Conservation (phyloP, 2,113 vertebrate species). For the Anolis sagrei region DNA sequence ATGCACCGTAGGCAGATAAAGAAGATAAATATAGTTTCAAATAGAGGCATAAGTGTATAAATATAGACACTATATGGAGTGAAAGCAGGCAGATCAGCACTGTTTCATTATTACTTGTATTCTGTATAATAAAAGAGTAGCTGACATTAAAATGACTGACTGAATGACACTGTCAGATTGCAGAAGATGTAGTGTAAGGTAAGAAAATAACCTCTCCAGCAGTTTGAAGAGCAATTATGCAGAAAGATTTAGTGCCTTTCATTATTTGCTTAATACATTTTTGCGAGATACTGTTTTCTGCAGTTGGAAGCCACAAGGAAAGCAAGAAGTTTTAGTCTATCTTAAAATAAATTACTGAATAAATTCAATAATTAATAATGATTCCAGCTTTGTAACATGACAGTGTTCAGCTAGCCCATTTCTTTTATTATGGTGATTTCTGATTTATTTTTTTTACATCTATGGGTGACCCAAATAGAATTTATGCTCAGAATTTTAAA, state of each 20-base stretch:
- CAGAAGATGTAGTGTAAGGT: slow-evolving; percentile 69
- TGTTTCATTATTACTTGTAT: slow-evolving; percentile 75
- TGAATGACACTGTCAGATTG: slow-evolving; percentile 72
- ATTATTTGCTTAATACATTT: slow-evolving; percentile 63
- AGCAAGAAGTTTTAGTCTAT: slow-evolving; percentile 44
- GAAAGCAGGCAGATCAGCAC: slow-evolving; percentile 70
- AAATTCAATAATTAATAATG: slow-evolving; percentile 14
- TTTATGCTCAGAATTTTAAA: slow-evolving; percentile 21
- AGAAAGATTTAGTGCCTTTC: slow-evolving; percentile 54
- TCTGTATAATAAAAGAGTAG: slow-evolving; percentile 72
- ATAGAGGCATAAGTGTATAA: slow-evolving; percentile 81
- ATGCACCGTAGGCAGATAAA: slow-evolving; percentile 84
- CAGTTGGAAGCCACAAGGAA: slow-evolving; percentile 31
- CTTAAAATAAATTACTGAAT: slow-evolving; percentile 48
- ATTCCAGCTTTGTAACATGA: background rate
- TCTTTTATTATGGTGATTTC: slow-evolving; percentile 15
- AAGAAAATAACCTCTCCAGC: slow-evolving; percentile 75
- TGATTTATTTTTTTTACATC: slow-evolving; percentile 42
- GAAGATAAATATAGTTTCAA: slow-evolving; percentile 84
- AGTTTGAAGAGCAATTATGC: slow-evolving; percentile 58
- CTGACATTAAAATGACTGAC: slow-evolving; percentile 75
- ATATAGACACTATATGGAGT: slow-evolving; percentile 76
- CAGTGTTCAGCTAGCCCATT: slow-evolving; percentile 5
- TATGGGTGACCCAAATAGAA: background rate
- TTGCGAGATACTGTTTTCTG: slow-evolving; percentile 40